A percentile compares a stretch with the other conserved stretches of the same genome.
These are phyloP conservation scores for Smutsia temminckii DNA, from an alignment of 2,797 vertebrate species.

Conservation along the genomic window DNA sequence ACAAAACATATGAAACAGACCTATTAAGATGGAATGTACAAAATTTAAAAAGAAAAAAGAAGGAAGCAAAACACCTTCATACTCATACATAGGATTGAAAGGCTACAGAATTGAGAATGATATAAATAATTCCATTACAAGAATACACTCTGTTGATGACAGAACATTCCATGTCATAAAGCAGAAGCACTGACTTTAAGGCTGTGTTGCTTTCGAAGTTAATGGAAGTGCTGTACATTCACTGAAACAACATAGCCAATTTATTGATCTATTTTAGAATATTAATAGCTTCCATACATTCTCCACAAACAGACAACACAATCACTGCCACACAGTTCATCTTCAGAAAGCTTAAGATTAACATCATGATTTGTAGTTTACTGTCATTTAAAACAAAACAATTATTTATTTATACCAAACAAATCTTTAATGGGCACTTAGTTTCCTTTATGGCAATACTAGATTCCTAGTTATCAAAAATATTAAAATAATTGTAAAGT, in stretches of 20 bases:
- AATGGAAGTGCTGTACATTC: conserved; percentile 84
- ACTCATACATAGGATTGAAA: conserved; percentile 64
- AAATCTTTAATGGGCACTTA: conserved; percentile 90
- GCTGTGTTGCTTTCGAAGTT: conserved; percentile 85
- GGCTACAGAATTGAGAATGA: conserved; percentile 72
- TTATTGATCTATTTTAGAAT: conserved; percentile 53
- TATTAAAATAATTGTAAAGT: conserved; percentile 81
- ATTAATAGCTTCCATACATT: conserved; percentile 63
- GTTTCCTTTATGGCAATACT: conserved; percentile 92
- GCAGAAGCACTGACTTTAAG: conserved; percentile 84
- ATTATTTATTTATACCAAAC: conserved; percentile 80
- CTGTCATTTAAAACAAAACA: conserved; percentile 77
- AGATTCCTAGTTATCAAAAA: conserved; percentile 86
- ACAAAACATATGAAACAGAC: conserved; percentile 78
- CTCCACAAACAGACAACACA: conserved; percentile 75
- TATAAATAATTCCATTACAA: conserved; percentile 71
- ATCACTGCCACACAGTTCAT: conserved; percentile 76
- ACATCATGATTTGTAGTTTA: conserved; percentile 75
- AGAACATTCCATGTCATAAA: conserved; percentile 85
- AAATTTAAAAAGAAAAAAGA: conserved; percentile 53
- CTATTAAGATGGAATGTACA: conserved; percentile 72
- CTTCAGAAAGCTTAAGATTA: conserved; percentile 74
- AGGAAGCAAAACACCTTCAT: conserved; percentile 26
- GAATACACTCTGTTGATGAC: conserved; percentile 68
- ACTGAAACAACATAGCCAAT: conserved; percentile 74